Evolutionary conservation across 2,113 vertebrate species (phyloP).

Genomic region (Chaetura pelagica): DNA sequence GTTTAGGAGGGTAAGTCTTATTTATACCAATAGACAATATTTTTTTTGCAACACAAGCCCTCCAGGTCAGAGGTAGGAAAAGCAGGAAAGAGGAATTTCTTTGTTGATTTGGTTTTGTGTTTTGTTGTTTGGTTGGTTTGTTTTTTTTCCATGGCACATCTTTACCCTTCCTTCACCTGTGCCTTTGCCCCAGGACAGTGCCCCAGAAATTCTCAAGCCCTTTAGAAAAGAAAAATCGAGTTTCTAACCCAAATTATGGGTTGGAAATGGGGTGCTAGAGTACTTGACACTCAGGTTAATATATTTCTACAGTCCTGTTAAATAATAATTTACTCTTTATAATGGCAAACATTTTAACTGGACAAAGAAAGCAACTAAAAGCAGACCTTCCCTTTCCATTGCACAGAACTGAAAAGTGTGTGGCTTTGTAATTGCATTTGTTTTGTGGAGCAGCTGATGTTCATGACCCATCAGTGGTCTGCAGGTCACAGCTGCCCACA

Average conservation of each 20-base stretch:
- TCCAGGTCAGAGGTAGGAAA: not conserved
- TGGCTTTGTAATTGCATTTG: not conserved
- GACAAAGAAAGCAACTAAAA: not conserved
- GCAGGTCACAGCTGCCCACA: not conserved
- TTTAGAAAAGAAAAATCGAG: not conserved
- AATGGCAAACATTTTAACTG: not conserved
- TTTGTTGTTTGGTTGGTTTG: too few relatives aligned
- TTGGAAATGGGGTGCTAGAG: not conserved
- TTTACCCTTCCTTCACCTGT: not conserved
- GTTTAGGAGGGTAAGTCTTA: not conserved
- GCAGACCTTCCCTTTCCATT: not conserved
- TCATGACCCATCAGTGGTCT: not conserved
- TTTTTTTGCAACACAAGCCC: not conserved
- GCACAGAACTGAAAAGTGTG: not conserved
- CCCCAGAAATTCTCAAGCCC: not conserved
- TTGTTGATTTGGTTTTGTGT: not conserved
- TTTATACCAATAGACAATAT: not conserved
- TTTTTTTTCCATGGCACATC: too few relatives aligned
- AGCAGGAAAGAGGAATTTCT: not conserved
- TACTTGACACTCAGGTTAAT: not conserved
- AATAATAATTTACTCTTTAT: not conserved
- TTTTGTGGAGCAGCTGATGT: not conserved
- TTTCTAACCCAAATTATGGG: not conserved
- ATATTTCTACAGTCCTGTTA: not conserved
- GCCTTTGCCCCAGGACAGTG: not conserved